These are phyloP conservation scores for Tigriopus californicus DNA, from an alignment of 2,888 invertebrate genomes.

Conservation along the genomic window DNA sequence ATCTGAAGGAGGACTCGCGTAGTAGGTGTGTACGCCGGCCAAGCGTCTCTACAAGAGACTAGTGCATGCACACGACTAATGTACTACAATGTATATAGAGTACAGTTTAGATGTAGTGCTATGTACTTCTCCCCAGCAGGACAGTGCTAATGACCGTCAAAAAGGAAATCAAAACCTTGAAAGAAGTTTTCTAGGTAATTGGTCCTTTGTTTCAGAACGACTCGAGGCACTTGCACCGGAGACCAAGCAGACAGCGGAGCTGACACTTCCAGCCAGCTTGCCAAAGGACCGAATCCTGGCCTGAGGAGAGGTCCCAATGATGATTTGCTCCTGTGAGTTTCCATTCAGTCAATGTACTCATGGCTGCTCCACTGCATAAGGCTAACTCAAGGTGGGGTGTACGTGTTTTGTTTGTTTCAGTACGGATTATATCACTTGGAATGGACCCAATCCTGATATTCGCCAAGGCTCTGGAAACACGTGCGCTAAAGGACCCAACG, in stretches of 20 bases:
- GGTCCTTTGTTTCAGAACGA: constrained; percentile 24
- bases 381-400: constrained; percentile 9
- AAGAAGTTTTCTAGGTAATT: background rate
- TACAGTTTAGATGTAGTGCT: too few relatives aligned
- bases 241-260: constrained; percentile 41
- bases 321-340: constrained; percentile 49
- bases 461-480: background rate
- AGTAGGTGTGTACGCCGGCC: background rate
- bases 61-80: too few relatives aligned
- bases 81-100: too few relatives aligned
- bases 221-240: constrained; percentile 31
- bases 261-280: constrained; percentile 23
- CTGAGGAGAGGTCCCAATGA: constrained; percentile 62
- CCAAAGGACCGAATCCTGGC: constrained; percentile 47
- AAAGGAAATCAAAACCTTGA: background rate
- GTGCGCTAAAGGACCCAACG: background rate
- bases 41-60: too few relatives aligned
- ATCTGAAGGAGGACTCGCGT: background rate
- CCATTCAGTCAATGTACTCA: too few relatives aligned
- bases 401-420: constrained; percentile 30
- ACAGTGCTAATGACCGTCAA: background rate
- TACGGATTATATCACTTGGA: constrained; percentile 63
- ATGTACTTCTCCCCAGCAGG: too few relatives aligned
- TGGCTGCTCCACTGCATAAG: background rate
- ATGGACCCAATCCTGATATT: constrained; percentile 47